Evolutionary conservation across 2,113 vertebrate species (phyloP), one percentile per base, ranked within the genome.

Genomic region (Podilymbus podiceps): DNA sequence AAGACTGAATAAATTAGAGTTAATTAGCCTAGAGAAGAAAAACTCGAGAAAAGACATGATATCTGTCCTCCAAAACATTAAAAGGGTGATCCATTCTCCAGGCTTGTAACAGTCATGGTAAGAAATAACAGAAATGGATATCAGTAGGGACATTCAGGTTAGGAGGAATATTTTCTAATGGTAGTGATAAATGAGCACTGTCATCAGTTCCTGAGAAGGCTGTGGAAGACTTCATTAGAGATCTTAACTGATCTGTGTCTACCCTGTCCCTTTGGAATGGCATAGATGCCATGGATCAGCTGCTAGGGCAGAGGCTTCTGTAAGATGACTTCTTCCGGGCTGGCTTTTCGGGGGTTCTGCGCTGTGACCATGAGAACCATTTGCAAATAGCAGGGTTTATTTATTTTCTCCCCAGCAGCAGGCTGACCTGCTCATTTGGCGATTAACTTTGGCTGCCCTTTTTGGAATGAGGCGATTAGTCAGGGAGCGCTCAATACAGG

Each of bases 261-360:
- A 11, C 25, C 12, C 33, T 20, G 11, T 63, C 53, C 44, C n/a
- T 79, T 68, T 0, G 0, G 35, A 79, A 60, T 0, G 0, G 38
- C 35, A 14, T 12, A n/a, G 47, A 5, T 66, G 25, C 33, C 49
- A 42, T 6, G 44, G 44, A 46, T 56, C 20, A 64, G 31, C 67
- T 88, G 24, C 40, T 66, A n/a, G 28, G 55, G 46, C 55, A 76
- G 75, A 80, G 42, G 12, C 33, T 56, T 63, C 27, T 73, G 12
- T 46, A 40, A 38, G 23, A 44, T n/a, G 47, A 25, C 59, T 71
- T 52, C 38, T 74, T 88, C n/a, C 47, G 35, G 14, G 38, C 38
- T 1, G 2, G 49, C 2, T 69, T 79, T 86, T 80, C 1, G 0
- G 44, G 25, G 11, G 7, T 42, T 87, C 28, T 35, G 42, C 4